Conservation (phyloP, 1,140 invertebrate species). For the Bombus huntii region DNA sequence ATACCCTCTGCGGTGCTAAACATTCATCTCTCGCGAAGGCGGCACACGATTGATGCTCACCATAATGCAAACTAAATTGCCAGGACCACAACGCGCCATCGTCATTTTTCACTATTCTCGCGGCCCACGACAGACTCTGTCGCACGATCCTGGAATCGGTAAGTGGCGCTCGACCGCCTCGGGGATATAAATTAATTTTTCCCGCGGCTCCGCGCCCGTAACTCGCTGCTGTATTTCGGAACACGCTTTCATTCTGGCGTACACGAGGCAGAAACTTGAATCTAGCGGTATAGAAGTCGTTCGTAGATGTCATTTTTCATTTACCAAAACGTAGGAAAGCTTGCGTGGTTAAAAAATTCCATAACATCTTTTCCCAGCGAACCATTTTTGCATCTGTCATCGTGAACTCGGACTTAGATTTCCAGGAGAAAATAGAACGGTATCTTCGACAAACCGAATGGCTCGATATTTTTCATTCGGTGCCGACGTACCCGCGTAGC, state of each 20-base stretch:
- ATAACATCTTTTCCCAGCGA: not conserved
- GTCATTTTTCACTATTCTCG: slow-evolving; percentile 65
- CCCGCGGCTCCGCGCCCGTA: slow-evolving; percentile 1
- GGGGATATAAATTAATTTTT: slow-evolving; percentile 59
- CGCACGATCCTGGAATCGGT: slow-evolving; percentile 59
- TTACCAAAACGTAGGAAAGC: not conserved
- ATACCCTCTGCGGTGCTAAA: slow-evolving; percentile 60
- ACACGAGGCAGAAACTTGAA: not conserved
- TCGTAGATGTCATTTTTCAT: not conserved
- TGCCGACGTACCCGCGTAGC: no score
- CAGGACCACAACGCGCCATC: slow-evolving; percentile 40
- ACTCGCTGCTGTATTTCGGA: not conserved
- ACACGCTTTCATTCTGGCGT: not conserved
- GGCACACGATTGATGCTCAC: slow-evolving; percentile 62
- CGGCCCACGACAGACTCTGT: slow-evolving; percentile 5
- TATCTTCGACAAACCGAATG: not conserved
- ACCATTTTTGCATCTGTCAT: not conserved
- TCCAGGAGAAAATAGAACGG: not conserved
- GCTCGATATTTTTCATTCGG: not conserved
- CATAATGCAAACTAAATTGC: slow-evolving; percentile 72
- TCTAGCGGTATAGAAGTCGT: not conserved
- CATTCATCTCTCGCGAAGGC: slow-evolving; percentile 63
- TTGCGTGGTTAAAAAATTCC: not conserved
- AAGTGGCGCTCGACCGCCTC: slow-evolving; percentile 33
- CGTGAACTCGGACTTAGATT: not conserved